Conservation (phyloP, 2,888 invertebrate genomes). For the Spatulosminthurus flaviceps region DNA sequence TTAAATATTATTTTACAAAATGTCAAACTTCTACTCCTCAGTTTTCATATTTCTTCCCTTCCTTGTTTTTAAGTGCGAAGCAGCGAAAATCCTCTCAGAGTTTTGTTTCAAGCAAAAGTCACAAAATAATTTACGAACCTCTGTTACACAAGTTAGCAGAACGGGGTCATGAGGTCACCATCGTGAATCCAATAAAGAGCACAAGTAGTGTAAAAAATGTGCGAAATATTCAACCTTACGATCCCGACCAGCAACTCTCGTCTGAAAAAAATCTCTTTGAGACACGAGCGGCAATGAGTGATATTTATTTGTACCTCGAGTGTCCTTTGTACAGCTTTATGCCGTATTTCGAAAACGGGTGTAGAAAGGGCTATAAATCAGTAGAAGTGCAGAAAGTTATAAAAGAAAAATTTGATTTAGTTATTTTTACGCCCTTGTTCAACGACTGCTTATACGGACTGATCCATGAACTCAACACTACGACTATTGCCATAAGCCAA, state of each 20-base stretch:
- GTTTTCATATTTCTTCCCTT: background rate
- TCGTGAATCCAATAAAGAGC: conserved; percentile 59
- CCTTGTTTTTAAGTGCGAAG: background rate
- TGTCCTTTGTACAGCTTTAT: background rate
- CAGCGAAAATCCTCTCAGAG: conserved; percentile 40
- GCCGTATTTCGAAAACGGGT: background rate
- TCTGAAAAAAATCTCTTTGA: background rate
- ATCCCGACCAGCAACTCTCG: background rate
- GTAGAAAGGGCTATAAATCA: background rate
- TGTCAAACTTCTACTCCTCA: no score
- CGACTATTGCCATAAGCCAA: conserved; percentile 51
- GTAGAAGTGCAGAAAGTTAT: conserved; percentile 12
- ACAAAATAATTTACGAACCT: conserved; percentile 68
- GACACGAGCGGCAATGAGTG: background rate
- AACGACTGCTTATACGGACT: conserved; percentile 67
- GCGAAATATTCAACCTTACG: conserved; percentile 29
- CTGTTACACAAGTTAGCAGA: conserved; percentile 61
- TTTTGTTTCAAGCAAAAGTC: conserved; percentile 69
- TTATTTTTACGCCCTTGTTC: conserved; percentile 65
- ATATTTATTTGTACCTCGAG: background rate
- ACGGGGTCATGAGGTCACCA: conserved; percentile 64
- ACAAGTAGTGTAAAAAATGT: background rate
- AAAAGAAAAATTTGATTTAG: conserved; percentile 61
- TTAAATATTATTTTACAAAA: no score
- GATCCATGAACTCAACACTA: conserved; percentile 68